These are phyloP conservation scores for Sicus ferrugineus DNA, from an alignment of 2,888 invertebrate species.

Conservation along the genomic window DNA sequence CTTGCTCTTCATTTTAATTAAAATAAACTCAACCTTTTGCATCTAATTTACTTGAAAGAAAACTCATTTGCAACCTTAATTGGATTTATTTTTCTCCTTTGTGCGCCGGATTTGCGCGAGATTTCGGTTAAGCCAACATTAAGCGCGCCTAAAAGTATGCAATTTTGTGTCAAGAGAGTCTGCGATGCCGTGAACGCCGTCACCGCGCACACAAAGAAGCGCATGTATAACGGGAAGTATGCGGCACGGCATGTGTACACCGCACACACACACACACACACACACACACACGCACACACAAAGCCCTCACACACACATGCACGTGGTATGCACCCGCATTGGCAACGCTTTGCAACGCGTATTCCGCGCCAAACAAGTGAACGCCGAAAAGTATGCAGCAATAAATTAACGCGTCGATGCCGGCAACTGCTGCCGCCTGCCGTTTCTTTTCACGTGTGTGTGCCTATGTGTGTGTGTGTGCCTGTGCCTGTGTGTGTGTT, in stretches of 20 bases:
- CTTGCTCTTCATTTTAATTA: background rate
- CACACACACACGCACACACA: slow-evolving; percentile 1
- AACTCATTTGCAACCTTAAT: background rate
- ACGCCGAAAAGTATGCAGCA: slow-evolving; percentile 21
- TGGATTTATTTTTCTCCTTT: background rate
- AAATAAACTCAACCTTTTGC: background rate
- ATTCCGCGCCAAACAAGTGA: slow-evolving; percentile 10
- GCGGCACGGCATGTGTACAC: background rate
- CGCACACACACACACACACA: slow-evolving; percentile 2
- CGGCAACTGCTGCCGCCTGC: background rate
- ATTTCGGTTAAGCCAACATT: background rate
- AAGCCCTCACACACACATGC: background rate
- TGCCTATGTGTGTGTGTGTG: slow-evolving; percentile 38
- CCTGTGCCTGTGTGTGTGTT: slow-evolving; percentile 17
- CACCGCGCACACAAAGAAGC: background rate
- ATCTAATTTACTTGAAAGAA: too few relatives aligned
- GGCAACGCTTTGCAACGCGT: background rate
- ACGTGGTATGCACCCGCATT: background rate
- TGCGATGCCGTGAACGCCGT: background rate
- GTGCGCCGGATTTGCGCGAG: background rate
- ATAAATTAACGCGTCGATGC: slow-evolving; percentile 18
- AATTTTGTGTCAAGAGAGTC: background rate
- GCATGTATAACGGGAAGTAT: background rate
- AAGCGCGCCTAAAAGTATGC: slow-evolving; percentile 11
- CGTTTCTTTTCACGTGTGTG: background rate